Evolutionary conservation across 2,888 invertebrate species (phyloP).

Genomic region (Coelopa pilipes): DNA sequence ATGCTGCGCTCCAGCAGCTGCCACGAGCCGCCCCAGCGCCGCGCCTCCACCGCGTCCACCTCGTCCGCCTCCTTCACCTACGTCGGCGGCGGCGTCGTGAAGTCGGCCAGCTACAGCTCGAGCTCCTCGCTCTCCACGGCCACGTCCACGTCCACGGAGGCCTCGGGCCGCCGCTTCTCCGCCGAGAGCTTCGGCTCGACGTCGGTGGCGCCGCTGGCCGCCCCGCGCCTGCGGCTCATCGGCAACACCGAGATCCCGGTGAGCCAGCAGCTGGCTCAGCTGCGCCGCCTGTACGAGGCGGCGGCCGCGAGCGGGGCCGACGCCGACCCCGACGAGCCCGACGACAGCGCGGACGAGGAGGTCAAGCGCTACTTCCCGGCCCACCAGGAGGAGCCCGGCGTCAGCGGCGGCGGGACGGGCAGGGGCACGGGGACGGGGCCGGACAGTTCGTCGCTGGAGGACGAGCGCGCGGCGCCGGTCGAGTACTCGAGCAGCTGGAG

Average conservation of each 20-base stretch:
- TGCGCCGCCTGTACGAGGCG: conserved; percentile 62
- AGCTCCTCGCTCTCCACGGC: conserved; percentile 12
- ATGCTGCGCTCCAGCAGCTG: conserved; percentile 58
- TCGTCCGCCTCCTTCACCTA: conserved; percentile 41
- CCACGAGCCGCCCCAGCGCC: conserved; percentile 52
- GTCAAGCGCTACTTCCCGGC: conserved; percentile 70
- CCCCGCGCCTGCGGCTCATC: conserved; percentile 61
- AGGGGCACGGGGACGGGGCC: conserved; percentile 58
- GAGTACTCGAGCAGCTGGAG: conserved; percentile 71
- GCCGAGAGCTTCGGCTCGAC: conserved; percentile 49
- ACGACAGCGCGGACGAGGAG: conserved; percentile 72
- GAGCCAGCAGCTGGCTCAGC: conserved; percentile 62
- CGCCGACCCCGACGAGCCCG: conserved; percentile 62
- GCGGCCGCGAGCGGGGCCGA: conserved; percentile 51
- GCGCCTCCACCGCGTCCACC: conserved; percentile 51
- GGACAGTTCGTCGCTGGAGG: conserved; percentile 59
- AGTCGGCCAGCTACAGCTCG: conserved; percentile 44
- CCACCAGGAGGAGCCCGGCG: conserved; percentile 52
- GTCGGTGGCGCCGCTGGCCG: conserved; percentile 54
- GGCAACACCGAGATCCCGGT: conserved; percentile 60
- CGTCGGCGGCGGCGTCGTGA: neutral
- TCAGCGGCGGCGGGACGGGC: conserved; percentile 59
- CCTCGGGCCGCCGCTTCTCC: conserved; percentile 34
- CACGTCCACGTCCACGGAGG: neutral
- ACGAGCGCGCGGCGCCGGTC: conserved; percentile 45